phyloP scores from a whole-genome alignment of 2,797 vertebrate genomes.

The Chaetodon trifasciatus region DNA sequence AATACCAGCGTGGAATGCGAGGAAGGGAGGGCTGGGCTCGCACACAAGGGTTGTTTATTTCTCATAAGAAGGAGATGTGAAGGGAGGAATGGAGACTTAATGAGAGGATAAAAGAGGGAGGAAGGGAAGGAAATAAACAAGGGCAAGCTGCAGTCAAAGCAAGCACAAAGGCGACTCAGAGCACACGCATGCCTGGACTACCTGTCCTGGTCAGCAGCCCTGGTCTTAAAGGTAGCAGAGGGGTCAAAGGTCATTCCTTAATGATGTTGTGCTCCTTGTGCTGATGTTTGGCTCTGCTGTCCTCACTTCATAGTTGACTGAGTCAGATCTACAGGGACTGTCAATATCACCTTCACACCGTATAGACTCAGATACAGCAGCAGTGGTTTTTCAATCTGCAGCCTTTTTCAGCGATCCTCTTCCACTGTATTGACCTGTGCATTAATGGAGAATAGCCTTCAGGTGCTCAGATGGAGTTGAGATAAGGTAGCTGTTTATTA shows the following conservation, averaged over 20 bases:
- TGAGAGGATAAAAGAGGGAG: conserved; percentile 42
- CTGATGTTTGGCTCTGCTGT: conserved; percentile 39
- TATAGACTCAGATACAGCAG: background rate
- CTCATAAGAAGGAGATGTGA: conserved; percentile 19
- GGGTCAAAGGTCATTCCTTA: conserved; percentile 64
- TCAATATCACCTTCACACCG: background rate
- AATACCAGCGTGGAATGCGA: background rate
- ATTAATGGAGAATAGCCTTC: background rate
- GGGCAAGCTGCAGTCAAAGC: conserved; percentile 21
- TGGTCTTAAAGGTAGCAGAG: conserved; percentile 10
- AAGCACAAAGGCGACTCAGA: background rate
- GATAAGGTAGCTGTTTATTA: conserved; percentile 19
- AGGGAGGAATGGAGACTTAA: conserved; percentile 47
- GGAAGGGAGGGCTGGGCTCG: background rate
- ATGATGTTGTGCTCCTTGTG: conserved; percentile 53
- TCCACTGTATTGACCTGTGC: background rate
- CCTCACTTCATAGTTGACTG: conserved; percentile 1
- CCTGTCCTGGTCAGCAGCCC: conserved; percentile 35
- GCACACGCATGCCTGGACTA: background rate
- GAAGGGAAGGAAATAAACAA: conserved; percentile 7
- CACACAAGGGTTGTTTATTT: conserved; percentile 32
- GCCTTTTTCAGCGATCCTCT: background rate
- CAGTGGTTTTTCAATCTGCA: background rate
- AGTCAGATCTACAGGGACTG: conserved; percentile 1
- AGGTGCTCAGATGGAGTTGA: background rate